Conservation (phyloP, 2,797 vertebrate species). For the Merluccius polli region DNA sequence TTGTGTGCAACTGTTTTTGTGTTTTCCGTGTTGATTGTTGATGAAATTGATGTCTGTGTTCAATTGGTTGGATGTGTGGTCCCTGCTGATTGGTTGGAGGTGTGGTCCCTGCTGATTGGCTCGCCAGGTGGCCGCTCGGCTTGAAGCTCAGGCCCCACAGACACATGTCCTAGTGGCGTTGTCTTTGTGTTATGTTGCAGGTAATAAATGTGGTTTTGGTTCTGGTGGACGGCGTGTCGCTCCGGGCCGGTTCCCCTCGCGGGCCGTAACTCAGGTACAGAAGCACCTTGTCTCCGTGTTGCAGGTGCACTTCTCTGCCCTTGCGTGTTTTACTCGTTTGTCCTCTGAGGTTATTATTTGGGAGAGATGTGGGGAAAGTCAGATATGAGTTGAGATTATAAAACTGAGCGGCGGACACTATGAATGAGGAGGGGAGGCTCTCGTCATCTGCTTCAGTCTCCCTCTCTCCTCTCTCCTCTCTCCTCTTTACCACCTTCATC, state of each 20-base stretch:
- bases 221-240: too few relatives aligned
- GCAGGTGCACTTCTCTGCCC: background rate
- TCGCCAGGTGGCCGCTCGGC: too few relatives aligned
- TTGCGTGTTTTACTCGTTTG: background rate
- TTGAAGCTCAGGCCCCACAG: too few relatives aligned
- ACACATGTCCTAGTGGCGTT: too few relatives aligned
- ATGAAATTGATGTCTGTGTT: too few relatives aligned
- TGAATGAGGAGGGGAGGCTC: background rate
- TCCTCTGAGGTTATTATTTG: background rate
- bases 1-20: too few relatives aligned
- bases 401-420: background rate
- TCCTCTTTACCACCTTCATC: background rate
- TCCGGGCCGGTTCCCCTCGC: background rate
- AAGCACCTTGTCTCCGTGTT: background rate
- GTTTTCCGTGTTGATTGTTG: too few relatives aligned
- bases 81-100: too few relatives aligned
- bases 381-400: background rate
- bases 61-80: too few relatives aligned
- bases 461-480: background rate
- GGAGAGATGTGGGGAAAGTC: background rate
- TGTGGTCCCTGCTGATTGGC: too few relatives aligned
- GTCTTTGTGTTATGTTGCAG: too few relatives aligned
- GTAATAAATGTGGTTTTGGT: too few relatives aligned
- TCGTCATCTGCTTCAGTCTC: background rate
- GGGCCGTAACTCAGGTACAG: background rate